These are phyloP conservation scores for Dicycla oo DNA, from an alignment of 2,888 invertebrate species.

Conservation along the genomic window DNA sequence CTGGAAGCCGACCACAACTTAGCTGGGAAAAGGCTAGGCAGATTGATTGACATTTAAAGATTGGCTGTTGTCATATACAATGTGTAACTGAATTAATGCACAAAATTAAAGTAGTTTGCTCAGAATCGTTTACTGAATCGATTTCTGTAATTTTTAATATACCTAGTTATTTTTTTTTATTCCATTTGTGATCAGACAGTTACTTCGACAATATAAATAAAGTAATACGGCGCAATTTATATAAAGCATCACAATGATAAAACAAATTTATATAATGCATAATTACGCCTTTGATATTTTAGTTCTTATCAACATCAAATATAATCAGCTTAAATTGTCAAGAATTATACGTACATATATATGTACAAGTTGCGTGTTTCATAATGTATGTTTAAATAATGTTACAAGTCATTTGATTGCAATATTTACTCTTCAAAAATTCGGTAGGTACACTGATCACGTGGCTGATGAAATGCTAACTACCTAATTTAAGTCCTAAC, in stretches of 20 bases:
- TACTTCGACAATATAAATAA: too few relatives aligned
- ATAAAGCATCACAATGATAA: slow-evolving; percentile 6
- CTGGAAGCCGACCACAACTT: too few relatives aligned
- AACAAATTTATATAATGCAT: not conserved
- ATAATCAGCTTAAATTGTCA: slow-evolving; percentile 16
- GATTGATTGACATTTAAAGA: too few relatives aligned
- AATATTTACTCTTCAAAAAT: slow-evolving; percentile 12
- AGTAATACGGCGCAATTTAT: slow-evolving; percentile 13
- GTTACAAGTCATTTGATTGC: slow-evolving; percentile 10
- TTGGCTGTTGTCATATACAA: too few relatives aligned
- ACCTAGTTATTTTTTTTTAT: not conserved
- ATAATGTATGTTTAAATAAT: not conserved
- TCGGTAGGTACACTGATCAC: not conserved
- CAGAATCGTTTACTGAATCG: too few relatives aligned
- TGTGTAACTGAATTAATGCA: too few relatives aligned
- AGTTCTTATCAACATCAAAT: slow-evolving; percentile 32
- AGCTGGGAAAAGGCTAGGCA: too few relatives aligned
- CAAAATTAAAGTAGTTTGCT: too few relatives aligned
- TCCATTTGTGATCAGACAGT: not conserved
- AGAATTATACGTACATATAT: not conserved
- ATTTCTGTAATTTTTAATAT: too few relatives aligned
- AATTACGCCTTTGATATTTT: slow-evolving; percentile 25
- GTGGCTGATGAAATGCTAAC: not conserved
- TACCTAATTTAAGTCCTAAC: too few relatives aligned
- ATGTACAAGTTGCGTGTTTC: slow-evolving; percentile 5